phyloP scores from a whole-genome alignment of 2,113 vertebrate species.

The Rhinogobius similis region DNA sequence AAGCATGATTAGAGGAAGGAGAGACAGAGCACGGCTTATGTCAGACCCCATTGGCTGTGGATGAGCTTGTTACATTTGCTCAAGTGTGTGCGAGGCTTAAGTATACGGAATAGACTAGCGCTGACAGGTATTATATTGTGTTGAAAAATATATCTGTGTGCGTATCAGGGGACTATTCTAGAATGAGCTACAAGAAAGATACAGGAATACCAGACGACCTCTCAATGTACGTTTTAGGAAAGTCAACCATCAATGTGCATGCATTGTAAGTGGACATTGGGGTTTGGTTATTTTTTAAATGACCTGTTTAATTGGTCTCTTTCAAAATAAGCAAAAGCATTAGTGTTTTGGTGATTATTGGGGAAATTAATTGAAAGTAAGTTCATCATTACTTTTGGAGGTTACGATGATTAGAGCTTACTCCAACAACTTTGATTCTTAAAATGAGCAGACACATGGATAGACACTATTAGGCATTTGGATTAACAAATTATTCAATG shows the following conservation, averaged over 20 bases:
- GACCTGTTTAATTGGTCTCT: no score
- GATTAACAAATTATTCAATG: background rate
- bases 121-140: background rate
- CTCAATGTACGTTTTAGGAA: background rate
- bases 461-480: no score
- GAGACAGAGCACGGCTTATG: slow-evolving; percentile 29
- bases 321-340: no score
- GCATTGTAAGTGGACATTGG: no score
- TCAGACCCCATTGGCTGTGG: slow-evolving; percentile 50
- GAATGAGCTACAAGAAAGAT: background rate
- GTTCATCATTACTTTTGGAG: no score
- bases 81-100: slow-evolving; percentile 29
- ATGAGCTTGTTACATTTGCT: slow-evolving; percentile 54
- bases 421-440: background rate
- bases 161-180: background rate
- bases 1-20: slow-evolving; percentile 51
- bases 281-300: no score
- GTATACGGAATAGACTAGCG: background rate
- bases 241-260: no score
- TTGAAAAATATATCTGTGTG: background rate
- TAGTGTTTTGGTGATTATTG: no score
- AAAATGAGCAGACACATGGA: no score
- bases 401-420: background rate
- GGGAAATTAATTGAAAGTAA: no score
- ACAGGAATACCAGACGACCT: background rate